Evolutionary conservation across 2,888 invertebrate species (phyloP), one percentile per base, ranked within the genome.

Genomic region (Andrena bucephala): DNA sequence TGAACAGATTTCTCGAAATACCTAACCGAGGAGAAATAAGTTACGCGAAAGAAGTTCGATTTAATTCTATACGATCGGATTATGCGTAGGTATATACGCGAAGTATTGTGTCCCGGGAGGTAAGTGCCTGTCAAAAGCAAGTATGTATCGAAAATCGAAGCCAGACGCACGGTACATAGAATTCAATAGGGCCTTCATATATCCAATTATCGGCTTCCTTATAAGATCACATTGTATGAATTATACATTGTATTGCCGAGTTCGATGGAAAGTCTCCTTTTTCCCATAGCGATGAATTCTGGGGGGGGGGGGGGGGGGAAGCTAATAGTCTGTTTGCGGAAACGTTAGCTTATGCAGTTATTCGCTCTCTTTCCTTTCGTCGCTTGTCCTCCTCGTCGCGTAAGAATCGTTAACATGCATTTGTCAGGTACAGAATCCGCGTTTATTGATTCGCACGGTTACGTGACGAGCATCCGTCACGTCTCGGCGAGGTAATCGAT

Each of bases 111-210:
- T 83, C 71, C 74, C 57, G 59, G 59, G 74, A 78, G 57, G 77
- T 68, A 83, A 89, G 81, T 84, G 78, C 68, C 86, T 88, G 87
- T 88, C 91, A 88, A 86, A 89, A 87, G 85, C 90, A 90, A 89
- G 84, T 91, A 91, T 91, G 84, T 91, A 91, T 91, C 90, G 91
- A 91, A 90, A 91, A 91, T 91, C 91, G 91, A 91, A 91, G 87
- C 88, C 89, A 91, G 91, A 91, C 91, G 85, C 73, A 89, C 87
- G 84, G 89, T 77, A 60, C 68, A 71, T 75, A 66, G 77, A 76
- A 86, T 81, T 86, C 85, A 87, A 90, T 86, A 72, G 86, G 70
- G 70, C 80, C 86, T 87, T 90, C 85, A 76, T 89, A 88, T 84
- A 86, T 90, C 88, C 91, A 91, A 91, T 91, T 91, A 91, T 88